phyloP scores from a whole-genome alignment of 2,797 vertebrate genomes.

The Gymnothorax reevesii region DNA sequence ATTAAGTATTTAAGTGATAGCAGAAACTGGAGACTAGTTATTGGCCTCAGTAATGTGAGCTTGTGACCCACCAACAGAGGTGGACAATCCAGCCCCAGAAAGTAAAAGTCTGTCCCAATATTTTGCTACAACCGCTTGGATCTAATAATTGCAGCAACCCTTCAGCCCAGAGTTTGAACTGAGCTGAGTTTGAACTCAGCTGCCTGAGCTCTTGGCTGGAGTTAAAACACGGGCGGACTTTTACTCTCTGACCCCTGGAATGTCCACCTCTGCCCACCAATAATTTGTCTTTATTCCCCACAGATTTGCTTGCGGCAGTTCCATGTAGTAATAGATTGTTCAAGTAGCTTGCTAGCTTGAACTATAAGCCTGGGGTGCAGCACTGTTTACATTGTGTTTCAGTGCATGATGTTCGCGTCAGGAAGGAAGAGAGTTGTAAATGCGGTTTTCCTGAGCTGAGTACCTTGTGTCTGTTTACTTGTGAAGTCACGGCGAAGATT shows the following conservation, averaged over 20 bases:
- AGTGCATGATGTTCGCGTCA: neutral
- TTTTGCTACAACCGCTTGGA: too few species aligned
- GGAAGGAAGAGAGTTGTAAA: conserved; percentile 33
- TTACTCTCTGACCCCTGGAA: too few species aligned
- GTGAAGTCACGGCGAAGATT: conserved; percentile 13
- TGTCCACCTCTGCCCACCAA: too few species aligned
- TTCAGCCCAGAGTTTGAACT: too few species aligned
- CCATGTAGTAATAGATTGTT: neutral
- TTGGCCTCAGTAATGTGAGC: neutral
- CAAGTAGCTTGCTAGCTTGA: neutral
- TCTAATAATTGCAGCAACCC: too few species aligned
- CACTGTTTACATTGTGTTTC: conserved; percentile 19
- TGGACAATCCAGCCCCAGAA: too few species aligned
- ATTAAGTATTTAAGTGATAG: neutral
- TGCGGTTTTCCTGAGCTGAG: conserved; percentile 22
- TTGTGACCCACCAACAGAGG: neutral
- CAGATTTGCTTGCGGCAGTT: neutral
- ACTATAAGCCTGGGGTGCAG: neutral
- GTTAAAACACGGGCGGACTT: too few species aligned
- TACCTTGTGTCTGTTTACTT: neutral
- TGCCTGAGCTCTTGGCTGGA: too few species aligned
- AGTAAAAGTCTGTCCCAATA: too few species aligned
- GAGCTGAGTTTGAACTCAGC: too few species aligned
- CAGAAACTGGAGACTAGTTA: neutral
- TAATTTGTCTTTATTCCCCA: neutral